phyloP scores from a whole-genome alignment of 1,140 invertebrate species.

The Drosophila teissieri region DNA sequence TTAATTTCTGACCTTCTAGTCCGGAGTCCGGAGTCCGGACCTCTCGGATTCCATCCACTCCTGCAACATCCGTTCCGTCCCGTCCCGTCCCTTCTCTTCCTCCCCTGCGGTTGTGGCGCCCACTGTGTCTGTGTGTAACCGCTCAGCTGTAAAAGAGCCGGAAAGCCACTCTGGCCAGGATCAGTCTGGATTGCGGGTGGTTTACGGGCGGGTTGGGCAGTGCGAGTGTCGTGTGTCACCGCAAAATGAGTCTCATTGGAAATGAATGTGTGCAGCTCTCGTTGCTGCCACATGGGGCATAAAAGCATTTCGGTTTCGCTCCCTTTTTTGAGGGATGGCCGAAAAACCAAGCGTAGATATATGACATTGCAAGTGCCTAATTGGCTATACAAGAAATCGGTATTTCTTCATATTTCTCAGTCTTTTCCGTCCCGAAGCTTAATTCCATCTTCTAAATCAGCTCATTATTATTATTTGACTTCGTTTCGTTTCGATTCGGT shows the following conservation, averaged over 20 bases:
- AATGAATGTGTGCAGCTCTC: slow-evolving; percentile 67
- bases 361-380: background rate
- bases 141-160: slow-evolving; percentile 76
- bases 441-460: too few relatives aligned
- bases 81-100: background rate
- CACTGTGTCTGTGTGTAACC: slow-evolving; percentile 64
- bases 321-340: slow-evolving; percentile 27
- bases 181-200: slow-evolving; percentile 50
- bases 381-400: slow-evolving; percentile 16
- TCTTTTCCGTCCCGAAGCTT: too few relatives aligned
- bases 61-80: background rate
- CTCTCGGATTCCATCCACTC: background rate
- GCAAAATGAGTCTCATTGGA: slow-evolving; percentile 80
- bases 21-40: slow-evolving; percentile 9
- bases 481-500: background rate
- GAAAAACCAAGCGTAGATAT: slow-evolving; percentile 12
- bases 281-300: slow-evolving; percentile 39
- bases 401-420: background rate
- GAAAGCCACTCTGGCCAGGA: slow-evolving; percentile 66
- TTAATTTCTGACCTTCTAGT: slow-evolving; percentile 67
- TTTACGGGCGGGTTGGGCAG: slow-evolving; percentile 7
- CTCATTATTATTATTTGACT: background rate
- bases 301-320: slow-evolving; percentile 74
- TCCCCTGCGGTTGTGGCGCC: slow-evolving; percentile 58
- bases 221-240: slow-evolving; percentile 60